phyloP scores from a whole-genome alignment of 2,797 vertebrate genomes.

The Cheracebus regulus region DNA sequence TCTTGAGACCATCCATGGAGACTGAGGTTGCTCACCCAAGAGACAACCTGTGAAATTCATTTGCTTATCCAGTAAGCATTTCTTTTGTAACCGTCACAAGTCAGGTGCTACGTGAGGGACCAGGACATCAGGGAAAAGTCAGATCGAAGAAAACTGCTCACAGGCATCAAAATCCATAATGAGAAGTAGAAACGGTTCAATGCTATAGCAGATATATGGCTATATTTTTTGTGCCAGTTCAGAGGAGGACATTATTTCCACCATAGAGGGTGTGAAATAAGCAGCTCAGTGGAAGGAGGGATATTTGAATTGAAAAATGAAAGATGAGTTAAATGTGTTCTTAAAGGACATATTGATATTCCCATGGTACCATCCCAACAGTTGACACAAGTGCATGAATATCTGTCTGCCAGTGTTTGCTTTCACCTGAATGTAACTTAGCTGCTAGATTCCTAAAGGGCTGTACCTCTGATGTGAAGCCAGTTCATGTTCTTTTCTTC shows the following conservation, averaged over 20 bases:
- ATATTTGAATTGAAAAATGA: neutral
- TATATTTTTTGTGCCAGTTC: neutral
- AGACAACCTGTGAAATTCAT: neutral
- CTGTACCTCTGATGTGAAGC: neutral
- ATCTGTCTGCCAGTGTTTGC: neutral
- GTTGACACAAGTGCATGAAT: neutral
- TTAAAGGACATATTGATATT: neutral
- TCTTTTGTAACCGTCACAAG: accelerated
- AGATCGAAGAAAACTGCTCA: neutral
- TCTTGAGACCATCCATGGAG: neutral
- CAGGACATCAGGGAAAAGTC: neutral
- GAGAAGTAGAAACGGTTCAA: neutral
- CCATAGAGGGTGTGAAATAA: accelerated
- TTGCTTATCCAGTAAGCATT: neutral
- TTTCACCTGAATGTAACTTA: neutral
- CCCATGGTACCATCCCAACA: neutral
- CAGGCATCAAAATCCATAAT: neutral
- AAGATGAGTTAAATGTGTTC: neutral
- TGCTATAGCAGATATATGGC: neutral
- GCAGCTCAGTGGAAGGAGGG: neutral
- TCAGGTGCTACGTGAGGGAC: neutral
- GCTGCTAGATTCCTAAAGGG: neutral
- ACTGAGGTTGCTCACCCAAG: neutral
- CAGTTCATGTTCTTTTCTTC: neutral
- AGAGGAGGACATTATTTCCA: neutral